Evolutionary conservation across 2,797 vertebrate genomes (phyloP), one percentile per base, ranked within the genome.

Genomic region (Sebastes dallii): DNA sequence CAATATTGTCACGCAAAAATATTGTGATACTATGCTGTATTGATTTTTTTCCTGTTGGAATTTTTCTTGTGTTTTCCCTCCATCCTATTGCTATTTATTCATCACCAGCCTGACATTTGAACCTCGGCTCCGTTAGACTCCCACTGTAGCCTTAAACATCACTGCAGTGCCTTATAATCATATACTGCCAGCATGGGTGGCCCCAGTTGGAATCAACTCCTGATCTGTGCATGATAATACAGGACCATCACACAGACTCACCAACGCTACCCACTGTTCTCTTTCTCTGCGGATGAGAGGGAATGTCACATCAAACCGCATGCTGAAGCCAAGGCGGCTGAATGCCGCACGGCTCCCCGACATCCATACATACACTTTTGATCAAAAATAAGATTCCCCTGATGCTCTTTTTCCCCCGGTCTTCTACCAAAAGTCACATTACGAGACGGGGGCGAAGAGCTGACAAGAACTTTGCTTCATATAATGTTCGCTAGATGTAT

Each of bases 281-380:
- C 64, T 69, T 74, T 82, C 30, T 82, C 30, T 75, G 29, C 3
- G 14, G 82, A 91, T 90, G 67, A 88, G 88, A 91, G 68, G 46
- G 88, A 91, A 89, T 88, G 77, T 88, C 86, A 88, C 81, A 91
- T 91, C 86, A 93, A 93, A 91, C 79, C 6, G 64, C 52, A 80
- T 81, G 74, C 76, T 13, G 70, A 71, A 89, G 68, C 14, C 25
- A 9, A n/a, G 39, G 60, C 42, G 7, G 69, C 73, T 85, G 80
- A 88, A 77, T 34, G 61, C 64, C 4, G 65, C 65, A 59, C 20
- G 32, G 39, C 77, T 78, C 69, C 14, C 73, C 3, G 12, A 82
- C 81, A 82, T 66, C 56, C 68, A 58, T 16, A 22, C 72, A 78
- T 80, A 67, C 67, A 81, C 34, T 60, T 61, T 25, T 73, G 70